Evolutionary conservation across 2,113 vertebrate species (phyloP).

Genomic region (Bubalus kerabau): DNA sequence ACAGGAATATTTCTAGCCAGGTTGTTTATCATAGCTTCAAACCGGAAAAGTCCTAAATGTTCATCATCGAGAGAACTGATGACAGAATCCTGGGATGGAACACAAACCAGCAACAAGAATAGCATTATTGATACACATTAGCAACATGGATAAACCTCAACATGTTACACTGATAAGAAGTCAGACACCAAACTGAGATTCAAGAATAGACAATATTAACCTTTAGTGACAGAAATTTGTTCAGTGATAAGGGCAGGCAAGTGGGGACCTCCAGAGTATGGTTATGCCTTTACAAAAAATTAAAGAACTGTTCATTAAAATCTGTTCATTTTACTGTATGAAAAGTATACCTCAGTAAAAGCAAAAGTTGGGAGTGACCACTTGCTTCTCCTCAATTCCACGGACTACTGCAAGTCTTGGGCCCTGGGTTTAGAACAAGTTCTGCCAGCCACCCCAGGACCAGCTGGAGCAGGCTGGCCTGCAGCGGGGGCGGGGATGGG

Average conservation of each 20-base stretch:
- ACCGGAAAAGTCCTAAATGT: background rate
- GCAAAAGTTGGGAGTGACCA: background rate
- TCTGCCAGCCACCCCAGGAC: background rate
- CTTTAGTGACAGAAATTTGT: background rate
- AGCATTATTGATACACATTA: background rate
- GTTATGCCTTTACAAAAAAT: background rate
- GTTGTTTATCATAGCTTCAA: background rate
- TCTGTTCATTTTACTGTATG: background rate
- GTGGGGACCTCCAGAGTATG: background rate
- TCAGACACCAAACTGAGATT: background rate
- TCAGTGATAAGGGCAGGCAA: background rate
- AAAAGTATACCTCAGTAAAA: background rate
- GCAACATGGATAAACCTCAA: background rate
- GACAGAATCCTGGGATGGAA: background rate
- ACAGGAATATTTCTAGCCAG: background rate
- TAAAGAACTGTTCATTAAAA: background rate
- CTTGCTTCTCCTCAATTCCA: background rate
- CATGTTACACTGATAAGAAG: background rate
- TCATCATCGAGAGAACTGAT: background rate
- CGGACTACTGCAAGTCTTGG: background rate
- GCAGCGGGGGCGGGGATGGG: fast-evolving
- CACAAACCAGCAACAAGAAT: background rate
- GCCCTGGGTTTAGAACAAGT: background rate
- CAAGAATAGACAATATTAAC: background rate
- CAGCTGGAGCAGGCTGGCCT: background rate